Percentiles rank a stretch among this genome's conserved stretches.
Conservation (phyloP, 2,888 invertebrate species). For the Thera obeliscata region DNA sequence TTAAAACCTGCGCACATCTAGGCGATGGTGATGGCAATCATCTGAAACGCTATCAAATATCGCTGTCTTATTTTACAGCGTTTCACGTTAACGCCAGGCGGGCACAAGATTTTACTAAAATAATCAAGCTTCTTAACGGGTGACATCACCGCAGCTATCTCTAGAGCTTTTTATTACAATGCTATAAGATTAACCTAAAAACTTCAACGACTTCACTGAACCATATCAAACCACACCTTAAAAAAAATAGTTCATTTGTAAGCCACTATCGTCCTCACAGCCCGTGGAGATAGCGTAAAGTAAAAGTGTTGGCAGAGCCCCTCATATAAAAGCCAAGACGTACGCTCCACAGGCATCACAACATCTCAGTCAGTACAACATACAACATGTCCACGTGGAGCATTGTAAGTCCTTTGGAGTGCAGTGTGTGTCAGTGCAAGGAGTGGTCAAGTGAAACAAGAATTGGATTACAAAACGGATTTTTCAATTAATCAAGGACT, state of each 20-base stretch:
- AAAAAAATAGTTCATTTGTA: constrained; percentile 67
- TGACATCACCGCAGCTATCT: neutral
- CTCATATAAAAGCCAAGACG: constrained; percentile 71
- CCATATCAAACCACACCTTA: constrained; percentile 41
- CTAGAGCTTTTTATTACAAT: neutral
- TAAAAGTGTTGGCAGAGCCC: constrained; percentile 77
- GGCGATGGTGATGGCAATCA: too few relatives aligned
- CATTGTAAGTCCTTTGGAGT: constrained; percentile 78
- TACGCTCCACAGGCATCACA: constrained; percentile 63
- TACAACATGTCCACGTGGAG: constrained; percentile 76
- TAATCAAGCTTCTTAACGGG: too few relatives aligned
- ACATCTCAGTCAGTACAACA: constrained; percentile 62
- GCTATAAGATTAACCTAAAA: neutral
- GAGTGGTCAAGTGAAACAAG: constrained; percentile 34
- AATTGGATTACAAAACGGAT: constrained; percentile 25
- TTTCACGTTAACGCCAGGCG: too few relatives aligned
- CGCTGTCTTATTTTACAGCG: too few relatives aligned
- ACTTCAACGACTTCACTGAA: neutral
- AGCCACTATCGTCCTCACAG: constrained; percentile 71
- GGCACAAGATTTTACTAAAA: too few relatives aligned
- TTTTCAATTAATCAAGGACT: constrained; percentile 15
- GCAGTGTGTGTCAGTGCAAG: constrained; percentile 66
- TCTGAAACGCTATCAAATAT: too few relatives aligned
- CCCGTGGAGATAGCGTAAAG: constrained; percentile 65
- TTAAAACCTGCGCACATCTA: too few relatives aligned